Evolutionary conservation across 2,888 invertebrate species (phyloP).

Genomic region (Melipona beecheii): DNA sequence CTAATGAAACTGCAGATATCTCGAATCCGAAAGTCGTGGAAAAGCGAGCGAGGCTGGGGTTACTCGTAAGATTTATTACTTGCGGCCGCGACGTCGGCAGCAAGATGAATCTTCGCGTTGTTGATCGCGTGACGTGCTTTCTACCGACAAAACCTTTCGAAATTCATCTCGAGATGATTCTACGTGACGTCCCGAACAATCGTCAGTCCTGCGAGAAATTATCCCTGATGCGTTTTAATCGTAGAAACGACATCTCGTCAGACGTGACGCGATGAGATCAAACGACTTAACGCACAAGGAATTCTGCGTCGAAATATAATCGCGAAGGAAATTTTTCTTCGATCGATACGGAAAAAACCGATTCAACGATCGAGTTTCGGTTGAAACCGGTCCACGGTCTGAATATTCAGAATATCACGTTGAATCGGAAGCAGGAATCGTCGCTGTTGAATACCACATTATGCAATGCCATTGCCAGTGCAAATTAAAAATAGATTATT

Average conservation of each 20-base stretch:
- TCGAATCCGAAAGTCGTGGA: slow-evolving; percentile 30
- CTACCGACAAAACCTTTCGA: not conserved
- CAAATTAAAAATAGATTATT: slow-evolving; percentile 19
- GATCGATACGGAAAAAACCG: slow-evolving; percentile 1
- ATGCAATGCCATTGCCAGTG: not conserved
- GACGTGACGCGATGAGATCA: not conserved
- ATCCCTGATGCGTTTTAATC: not conserved
- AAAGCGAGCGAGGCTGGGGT: slow-evolving; percentile 31
- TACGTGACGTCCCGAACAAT: not conserved
- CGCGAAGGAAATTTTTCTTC: not conserved
- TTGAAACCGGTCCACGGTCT: not conserved
- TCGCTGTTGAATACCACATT: slow-evolving; percentile 13
- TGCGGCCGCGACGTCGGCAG: not conserved
- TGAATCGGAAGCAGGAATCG: slow-evolving; percentile 6
- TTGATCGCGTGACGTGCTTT: slow-evolving; percentile 39
- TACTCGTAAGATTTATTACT: slow-evolving; percentile 26
- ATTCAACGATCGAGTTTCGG: not conserved
- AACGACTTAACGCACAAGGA: not conserved
- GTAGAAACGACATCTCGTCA: not conserved
- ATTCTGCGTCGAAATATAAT: not conserved
- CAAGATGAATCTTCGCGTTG: slow-evolving; percentile 4
- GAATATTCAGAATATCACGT: not conserved
- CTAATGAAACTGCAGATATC: slow-evolving; percentile 12
- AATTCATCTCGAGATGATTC: not conserved
- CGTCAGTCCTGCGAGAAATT: not conserved